phyloP scores from a whole-genome alignment of 2,888 invertebrate genomes.

The Elaeidobius kamerunicus region DNA sequence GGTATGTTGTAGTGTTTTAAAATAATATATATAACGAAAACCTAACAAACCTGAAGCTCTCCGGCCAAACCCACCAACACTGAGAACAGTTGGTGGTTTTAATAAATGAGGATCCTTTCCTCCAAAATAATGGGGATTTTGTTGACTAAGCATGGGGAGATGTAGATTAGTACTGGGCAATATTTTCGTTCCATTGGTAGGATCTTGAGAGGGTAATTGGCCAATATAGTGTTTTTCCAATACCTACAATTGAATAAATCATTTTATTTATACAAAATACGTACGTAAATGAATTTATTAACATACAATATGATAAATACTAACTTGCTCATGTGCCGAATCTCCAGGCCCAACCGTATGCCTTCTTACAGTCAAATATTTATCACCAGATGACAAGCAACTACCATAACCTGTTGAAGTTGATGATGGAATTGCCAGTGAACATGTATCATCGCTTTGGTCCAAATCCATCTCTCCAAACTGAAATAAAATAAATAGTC shows the following conservation, averaged over 20 bases:
- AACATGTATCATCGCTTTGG: slow-evolving; percentile 44
- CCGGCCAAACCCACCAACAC: slow-evolving; percentile 80
- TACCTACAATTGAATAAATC: slow-evolving; percentile 40
- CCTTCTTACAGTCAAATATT: slow-evolving; percentile 66
- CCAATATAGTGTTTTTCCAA: slow-evolving; percentile 54
- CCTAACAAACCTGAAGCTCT: slow-evolving; percentile 66
- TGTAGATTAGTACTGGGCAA: slow-evolving; percentile 81
- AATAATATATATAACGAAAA: too few relatives aligned
- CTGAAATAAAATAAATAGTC: slow-evolving; percentile 41
- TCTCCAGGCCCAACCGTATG: slow-evolving; percentile 95
- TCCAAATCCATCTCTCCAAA: slow-evolving; percentile 57
- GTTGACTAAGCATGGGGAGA: slow-evolving; percentile 74
- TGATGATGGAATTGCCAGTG: slow-evolving; percentile 43
- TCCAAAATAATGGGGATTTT: slow-evolving; percentile 80
- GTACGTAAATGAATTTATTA: too few relatives aligned
- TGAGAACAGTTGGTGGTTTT: slow-evolving; percentile 90
- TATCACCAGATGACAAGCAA: slow-evolving; percentile 44
- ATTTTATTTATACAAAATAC: too few relatives aligned
- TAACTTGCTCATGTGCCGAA: slow-evolving; percentile 72
- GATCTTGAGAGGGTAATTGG: slow-evolving; percentile 41
- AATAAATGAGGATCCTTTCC: slow-evolving; percentile 91
- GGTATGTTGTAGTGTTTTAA: too few relatives aligned
- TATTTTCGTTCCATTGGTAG: slow-evolving; percentile 47
- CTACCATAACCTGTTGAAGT: slow-evolving; percentile 41
- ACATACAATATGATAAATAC: slow-evolving; percentile 1